Base-by-base conservation (phyloP, 2,113 vertebrate species). In the Petromus typicus region DNA sequence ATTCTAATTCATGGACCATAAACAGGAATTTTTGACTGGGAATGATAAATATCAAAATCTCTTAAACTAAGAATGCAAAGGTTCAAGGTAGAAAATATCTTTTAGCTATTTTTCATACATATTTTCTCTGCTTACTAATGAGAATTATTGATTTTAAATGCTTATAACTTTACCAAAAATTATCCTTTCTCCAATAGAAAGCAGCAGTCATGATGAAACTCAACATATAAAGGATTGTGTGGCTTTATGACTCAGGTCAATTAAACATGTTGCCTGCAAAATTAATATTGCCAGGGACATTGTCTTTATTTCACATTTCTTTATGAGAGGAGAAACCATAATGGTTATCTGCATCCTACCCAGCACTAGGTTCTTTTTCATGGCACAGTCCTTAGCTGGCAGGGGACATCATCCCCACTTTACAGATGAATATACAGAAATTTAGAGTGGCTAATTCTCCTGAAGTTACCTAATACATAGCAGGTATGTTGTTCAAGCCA, bases 1-100 rank as follows among this genome's bases (percentile, higher is more conserved):
- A 12, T 22, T 79, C 80, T 64, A 48, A 54, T 85, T 48, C 45
- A 76, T 64, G 75, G 16, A 3, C n/a, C 63, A 59, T 22, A 93
- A 85, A 80, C 12, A 89, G 9, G 40, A 66, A 32, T 61, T 80
- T 86, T 95, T 94, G 25, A 78, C 43, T 90, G 34, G 22, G 82
- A 16, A 54, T 40, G 37, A 2, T 86, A 43, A 56, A 61, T 40
- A 30, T 75, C 61, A 89, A 75, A 73, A 63, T 73, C 7, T 56
- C 18, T 71, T 59, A 11, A 4, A 2, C 25, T 71, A 51, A 82
- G 27, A 83, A 63, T 63, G 2, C n/a, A 27, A 30, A 88, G 13
- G 48, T 78, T 56, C 34, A 59, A 78, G 16, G 9, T 64, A 91
- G 61, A 82, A 92, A 86, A 82, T 3, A 0, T 66, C 93, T 10